phyloP scores from a whole-genome alignment of 2,113 vertebrate species.

The Turdus rufiventris region DNA sequence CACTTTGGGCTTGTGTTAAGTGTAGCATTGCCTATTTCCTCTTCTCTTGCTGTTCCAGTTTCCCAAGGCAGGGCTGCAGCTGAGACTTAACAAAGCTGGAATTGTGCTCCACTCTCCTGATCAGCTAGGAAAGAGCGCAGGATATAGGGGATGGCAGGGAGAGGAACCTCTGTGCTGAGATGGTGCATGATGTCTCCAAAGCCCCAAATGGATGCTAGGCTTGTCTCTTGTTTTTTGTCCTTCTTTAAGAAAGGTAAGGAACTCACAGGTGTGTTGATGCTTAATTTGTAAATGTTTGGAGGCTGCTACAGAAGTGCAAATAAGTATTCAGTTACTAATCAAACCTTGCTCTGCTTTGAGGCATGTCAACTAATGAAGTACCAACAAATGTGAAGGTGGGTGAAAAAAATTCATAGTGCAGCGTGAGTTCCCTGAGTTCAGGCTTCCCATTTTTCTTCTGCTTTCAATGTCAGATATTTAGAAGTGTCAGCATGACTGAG shows the following conservation, averaged over 20 bases:
- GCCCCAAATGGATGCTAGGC: neutral
- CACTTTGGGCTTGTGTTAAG: neutral
- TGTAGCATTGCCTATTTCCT: neutral
- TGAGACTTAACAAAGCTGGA: neutral
- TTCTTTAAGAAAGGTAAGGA: neutral
- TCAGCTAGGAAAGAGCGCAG: neutral
- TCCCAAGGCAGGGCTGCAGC: neutral
- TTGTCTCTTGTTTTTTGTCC: neutral
- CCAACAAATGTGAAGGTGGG: neutral
- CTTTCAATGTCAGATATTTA: neutral
- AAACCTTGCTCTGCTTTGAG: neutral
- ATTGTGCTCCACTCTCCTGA: neutral
- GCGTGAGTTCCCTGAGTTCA: neutral
- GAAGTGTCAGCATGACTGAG: neutral
- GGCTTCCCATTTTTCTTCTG: neutral
- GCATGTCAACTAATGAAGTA: neutral
- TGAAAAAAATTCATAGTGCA: neutral
- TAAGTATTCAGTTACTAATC: neutral
- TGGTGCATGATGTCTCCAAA: neutral
- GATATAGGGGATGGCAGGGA: neutral
- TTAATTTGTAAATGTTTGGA: neutral
- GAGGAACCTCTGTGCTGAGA: neutral
- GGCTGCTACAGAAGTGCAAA: neutral
- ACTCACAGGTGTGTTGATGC: neutral
- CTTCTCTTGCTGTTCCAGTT: neutral